Percentiles rank a stretch among this genome's conserved stretches.
phyloP scores from a whole-genome alignment of 2,113 vertebrate genomes.

The Halichoerus grypus region DNA sequence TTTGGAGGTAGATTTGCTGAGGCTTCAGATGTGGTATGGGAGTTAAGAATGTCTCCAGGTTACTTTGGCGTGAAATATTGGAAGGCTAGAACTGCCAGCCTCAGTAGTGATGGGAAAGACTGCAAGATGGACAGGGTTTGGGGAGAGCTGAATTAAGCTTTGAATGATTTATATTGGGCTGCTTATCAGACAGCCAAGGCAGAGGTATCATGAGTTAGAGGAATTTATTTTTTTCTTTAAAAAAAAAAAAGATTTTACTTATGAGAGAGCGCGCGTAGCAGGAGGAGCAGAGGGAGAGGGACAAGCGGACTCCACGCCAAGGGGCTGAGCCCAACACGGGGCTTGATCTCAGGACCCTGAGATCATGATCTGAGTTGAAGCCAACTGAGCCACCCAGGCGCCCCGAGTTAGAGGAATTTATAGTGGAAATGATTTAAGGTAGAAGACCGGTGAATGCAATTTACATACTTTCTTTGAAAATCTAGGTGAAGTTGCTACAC shows the following conservation, averaged over 20 bases:
- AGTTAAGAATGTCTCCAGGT: neutral
- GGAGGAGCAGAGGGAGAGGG: neutral
- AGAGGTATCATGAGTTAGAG: neutral
- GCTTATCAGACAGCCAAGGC: neutral
- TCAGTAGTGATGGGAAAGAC: neutral
- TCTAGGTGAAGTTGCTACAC: neutral
- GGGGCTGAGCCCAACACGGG: neutral
- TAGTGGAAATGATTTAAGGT: neutral
- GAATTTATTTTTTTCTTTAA: neutral
- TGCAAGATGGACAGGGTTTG: neutral
- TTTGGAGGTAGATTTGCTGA: neutral
- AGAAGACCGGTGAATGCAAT: neutral
- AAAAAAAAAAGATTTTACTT: neutral
- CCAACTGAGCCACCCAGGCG: neutral
- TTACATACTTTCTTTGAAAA: neutral
- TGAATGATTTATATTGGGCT: neutral
- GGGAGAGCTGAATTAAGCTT: neutral
- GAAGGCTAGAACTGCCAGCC: neutral
- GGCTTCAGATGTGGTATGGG: neutral
- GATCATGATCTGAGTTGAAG: neutral
- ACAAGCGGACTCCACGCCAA: neutral
- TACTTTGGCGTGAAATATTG: neutral
- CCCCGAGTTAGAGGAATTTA: neutral
- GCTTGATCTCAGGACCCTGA: neutral
- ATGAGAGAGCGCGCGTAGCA: rapidly evolving